These are phyloP conservation scores for Mobula hypostoma DNA, from an alignment of 2,113 vertebrate genomes.

Conservation along the genomic window DNA sequence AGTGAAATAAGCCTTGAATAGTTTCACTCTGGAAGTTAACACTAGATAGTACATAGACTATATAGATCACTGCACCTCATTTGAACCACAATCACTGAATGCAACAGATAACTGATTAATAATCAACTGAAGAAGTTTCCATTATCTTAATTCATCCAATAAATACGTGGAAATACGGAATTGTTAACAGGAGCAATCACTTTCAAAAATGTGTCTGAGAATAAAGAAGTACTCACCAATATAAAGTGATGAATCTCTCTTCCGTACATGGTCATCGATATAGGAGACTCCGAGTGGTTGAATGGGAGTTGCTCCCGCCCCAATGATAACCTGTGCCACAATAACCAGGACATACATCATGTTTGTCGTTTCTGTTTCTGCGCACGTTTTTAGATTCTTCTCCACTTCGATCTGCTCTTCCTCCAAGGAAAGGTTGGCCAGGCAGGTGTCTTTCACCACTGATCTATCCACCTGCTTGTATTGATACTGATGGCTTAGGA, in stretches of 20 bases:
- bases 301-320: slow-evolving; percentile 36
- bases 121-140: neutral
- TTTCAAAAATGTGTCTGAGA: neutral
- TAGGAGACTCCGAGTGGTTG: slow-evolving; percentile 39
- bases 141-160: neutral
- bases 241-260: slow-evolving; percentile 40
- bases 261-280: slow-evolving; percentile 39
- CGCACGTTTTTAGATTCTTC: slow-evolving; percentile 34
- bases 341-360: slow-evolving; percentile 39
- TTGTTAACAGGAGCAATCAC: neutral
- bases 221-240: slow-evolving; percentile 31
- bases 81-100: neutral
- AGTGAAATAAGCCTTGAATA: neutral
- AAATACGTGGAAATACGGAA: neutral
- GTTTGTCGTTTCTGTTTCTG: slow-evolving; percentile 39
- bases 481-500: slow-evolving; percentile 39
- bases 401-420: neutral
- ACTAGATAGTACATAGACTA: neutral
- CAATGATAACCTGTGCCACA: slow-evolving; percentile 39
- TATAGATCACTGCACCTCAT: neutral
- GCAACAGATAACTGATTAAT: neutral
- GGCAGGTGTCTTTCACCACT: slow-evolving; percentile 31
- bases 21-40: neutral
- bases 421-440: neutral
- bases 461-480: slow-evolving; percentile 39